These are phyloP conservation scores for Plecturocebus donacophilus DNA, from an alignment of 2,113 vertebrate species.

Conservation along the genomic window DNA sequence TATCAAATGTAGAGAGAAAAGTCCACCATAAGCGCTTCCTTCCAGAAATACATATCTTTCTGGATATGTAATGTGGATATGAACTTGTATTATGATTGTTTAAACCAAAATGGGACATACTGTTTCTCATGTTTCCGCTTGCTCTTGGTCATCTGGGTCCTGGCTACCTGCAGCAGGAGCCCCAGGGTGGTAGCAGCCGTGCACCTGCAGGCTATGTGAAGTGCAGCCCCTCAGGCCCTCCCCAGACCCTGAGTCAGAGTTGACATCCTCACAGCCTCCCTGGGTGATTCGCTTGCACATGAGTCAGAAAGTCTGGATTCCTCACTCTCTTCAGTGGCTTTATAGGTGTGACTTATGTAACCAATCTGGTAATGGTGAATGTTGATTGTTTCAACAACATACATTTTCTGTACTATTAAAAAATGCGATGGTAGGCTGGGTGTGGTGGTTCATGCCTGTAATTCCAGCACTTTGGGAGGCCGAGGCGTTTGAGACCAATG, in stretches of 20 bases:
- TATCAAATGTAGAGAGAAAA: background rate
- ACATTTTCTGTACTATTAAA: background rate
- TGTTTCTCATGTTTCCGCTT: rapidly evolving
- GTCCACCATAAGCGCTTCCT: background rate
- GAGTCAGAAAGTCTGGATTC: rapidly evolving
- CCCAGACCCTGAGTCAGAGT: rapidly evolving
- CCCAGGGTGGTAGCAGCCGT: too few relatives aligned
- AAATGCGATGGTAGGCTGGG: background rate
- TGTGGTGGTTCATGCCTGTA: too few relatives aligned
- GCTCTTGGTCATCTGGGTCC: background rate
- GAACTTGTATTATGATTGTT: rapidly evolving
- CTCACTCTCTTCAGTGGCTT: background rate
- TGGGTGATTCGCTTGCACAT: rapidly evolving
- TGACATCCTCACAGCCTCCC: too few relatives aligned
- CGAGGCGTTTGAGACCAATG: too few relatives aligned
- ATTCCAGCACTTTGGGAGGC: too few relatives aligned
- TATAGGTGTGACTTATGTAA: background rate
- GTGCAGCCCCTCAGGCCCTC: rapidly evolving
- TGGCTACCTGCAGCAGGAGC: too few relatives aligned
- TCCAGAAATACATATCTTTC: background rate
- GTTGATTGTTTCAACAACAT: background rate
- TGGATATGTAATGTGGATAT: rapidly evolving
- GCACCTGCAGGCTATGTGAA: background rate
- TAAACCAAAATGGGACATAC: rapidly evolving
- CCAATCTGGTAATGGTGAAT: background rate